These are phyloP conservation scores for Halictus rubicundus DNA, from an alignment of 1,140 invertebrate genomes.

Conservation along the genomic window DNA sequence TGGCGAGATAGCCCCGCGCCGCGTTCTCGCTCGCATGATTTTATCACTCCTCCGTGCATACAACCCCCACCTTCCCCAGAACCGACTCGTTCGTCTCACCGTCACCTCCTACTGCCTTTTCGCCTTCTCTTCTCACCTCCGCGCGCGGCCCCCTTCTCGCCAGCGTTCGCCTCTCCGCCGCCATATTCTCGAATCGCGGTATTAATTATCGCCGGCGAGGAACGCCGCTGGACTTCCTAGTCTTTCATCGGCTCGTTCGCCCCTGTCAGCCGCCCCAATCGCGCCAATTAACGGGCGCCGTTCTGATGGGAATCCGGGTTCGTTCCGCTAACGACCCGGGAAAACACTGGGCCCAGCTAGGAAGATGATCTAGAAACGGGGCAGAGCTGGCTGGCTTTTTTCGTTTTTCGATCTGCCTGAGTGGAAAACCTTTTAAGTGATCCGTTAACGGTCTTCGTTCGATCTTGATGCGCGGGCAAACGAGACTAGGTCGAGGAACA, in stretches of 20 bases:
- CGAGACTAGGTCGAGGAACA: too few species aligned
- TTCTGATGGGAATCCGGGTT: constrained; percentile 1
- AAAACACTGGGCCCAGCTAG: too few species aligned
- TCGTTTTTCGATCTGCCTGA: too few species aligned
- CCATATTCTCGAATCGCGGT: constrained; percentile 55
- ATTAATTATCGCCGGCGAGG: constrained; percentile 65
- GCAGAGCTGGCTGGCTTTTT: too few species aligned
- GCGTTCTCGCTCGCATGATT: constrained; percentile 65
- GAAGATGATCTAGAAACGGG: too few species aligned
- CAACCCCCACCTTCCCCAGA: constrained; percentile 16
- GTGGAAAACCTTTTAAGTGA: too few species aligned
- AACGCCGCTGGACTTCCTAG: constrained; percentile 21
- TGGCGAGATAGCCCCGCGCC: constrained; percentile 58
- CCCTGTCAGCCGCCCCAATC: constrained; percentile 1
- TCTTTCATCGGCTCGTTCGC: constrained; percentile 26
- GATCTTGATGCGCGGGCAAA: too few species aligned
- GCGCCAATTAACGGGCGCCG: constrained; percentile 14
- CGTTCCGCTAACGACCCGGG: constrained; percentile 21
- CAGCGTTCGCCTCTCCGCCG: background rate
- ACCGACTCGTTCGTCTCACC: constrained; percentile 36
- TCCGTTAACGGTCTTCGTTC: too few species aligned
- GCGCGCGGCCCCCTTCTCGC: background rate
- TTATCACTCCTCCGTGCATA: constrained; percentile 60
- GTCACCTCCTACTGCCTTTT: constrained; percentile 51
- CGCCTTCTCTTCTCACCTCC: constrained; percentile 48